These are phyloP conservation scores for Patella caerulea DNA, from an alignment of 2,888 invertebrate species.

Conservation along the genomic window DNA sequence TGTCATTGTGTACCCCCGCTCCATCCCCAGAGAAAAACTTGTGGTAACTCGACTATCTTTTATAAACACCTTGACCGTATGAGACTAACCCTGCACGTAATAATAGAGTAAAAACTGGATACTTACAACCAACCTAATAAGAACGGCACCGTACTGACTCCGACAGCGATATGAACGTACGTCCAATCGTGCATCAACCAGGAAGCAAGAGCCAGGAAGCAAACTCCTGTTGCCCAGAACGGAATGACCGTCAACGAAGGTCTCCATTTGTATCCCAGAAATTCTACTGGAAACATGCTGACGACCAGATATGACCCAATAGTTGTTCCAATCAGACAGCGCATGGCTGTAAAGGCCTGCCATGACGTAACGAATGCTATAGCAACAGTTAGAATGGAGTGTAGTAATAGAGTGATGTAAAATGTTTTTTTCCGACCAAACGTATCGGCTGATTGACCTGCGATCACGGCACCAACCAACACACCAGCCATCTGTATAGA, in stretches of 20 bases:
- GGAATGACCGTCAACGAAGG: conserved; percentile 32
- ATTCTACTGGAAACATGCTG: conserved; percentile 38
- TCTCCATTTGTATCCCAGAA: conserved; percentile 44
- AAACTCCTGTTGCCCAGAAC: conserved; percentile 40
- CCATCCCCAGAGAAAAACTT: too few relatives aligned
- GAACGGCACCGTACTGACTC: conserved; percentile 29
- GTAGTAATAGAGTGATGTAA: conserved; percentile 31
- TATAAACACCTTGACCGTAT: too few relatives aligned
- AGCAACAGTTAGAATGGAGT: conserved; percentile 32
- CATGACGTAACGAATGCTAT: conserved; percentile 45
- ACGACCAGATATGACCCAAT: conserved; percentile 26
- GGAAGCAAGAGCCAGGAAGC: conserved; percentile 39
- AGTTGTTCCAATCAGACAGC: conserved; percentile 44
- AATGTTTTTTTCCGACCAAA: conserved; percentile 46
- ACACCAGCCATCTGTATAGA: conserved; percentile 50
- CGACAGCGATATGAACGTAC: conserved; percentile 43
- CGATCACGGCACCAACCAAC: conserved; percentile 38
- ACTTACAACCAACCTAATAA: conserved; percentile 49
- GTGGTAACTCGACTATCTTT: too few relatives aligned
- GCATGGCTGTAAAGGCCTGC: conserved; percentile 48
- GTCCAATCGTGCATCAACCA: conserved; percentile 46
- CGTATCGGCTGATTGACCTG: conserved; percentile 43
- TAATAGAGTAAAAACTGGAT: background rate
- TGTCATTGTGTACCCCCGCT: too few relatives aligned
- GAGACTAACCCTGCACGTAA: too few relatives aligned